Evolutionary conservation across 2,888 invertebrate genomes (phyloP).

Genomic region (Cerceris rybyensis): DNA sequence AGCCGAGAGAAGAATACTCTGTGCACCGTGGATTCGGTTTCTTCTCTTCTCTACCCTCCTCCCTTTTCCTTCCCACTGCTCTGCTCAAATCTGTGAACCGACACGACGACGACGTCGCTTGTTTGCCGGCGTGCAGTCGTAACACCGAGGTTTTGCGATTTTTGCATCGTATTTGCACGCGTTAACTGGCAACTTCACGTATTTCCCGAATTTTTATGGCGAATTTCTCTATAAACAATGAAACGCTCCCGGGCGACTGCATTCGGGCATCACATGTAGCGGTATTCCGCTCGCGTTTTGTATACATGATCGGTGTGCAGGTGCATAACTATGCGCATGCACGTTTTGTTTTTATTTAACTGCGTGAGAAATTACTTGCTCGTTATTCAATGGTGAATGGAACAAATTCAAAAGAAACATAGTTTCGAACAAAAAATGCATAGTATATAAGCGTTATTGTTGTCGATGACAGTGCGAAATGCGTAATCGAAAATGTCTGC

Average conservation of each 20-base stretch:
- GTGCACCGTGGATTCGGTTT: slow-evolving; percentile 37
- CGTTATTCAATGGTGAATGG: background rate
- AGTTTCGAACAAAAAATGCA: background rate
- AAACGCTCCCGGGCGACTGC: background rate
- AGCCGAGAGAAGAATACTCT: slow-evolving; percentile 57
- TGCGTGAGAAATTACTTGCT: slow-evolving; percentile 3
- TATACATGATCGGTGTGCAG: background rate
- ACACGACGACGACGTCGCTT: slow-evolving; percentile 1
- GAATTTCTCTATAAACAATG: slow-evolving; percentile 2
- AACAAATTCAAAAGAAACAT: background rate
- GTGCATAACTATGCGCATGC: background rate
- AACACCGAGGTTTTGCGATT: slow-evolving; percentile 29
- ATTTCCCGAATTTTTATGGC: background rate
- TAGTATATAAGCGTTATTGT: too few species aligned
- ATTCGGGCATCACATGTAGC: background rate
- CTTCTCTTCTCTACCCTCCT: slow-evolving; percentile 1
- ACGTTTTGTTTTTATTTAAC: slow-evolving; percentile 1
- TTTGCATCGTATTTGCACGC: slow-evolving; percentile 30
- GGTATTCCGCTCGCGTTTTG: background rate
- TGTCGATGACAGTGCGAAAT: background rate
- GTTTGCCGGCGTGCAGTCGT: background rate
- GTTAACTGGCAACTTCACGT: background rate
- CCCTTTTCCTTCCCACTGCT: slow-evolving; percentile 7
- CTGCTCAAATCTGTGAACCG: slow-evolving; percentile 25
- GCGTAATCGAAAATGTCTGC: background rate